These are phyloP conservation scores for Lutraria rhynchaena DNA, from an alignment of 1,140 invertebrate species.

Conservation along the genomic window DNA sequence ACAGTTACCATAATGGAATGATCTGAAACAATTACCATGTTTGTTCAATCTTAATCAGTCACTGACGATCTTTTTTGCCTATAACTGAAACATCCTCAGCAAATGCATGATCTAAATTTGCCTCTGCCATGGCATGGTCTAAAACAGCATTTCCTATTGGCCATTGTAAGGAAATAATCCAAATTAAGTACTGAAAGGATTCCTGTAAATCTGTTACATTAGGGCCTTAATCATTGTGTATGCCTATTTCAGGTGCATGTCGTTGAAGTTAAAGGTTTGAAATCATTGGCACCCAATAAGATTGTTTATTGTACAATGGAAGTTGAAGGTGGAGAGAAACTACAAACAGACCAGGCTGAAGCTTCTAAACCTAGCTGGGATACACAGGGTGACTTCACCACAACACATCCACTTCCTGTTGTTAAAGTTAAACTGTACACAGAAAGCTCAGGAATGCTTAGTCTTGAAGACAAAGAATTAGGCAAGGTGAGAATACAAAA, in stretches of 20 bases:
- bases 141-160: too few species aligned
- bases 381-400: conserved; percentile 98
- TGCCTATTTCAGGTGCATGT: conserved; percentile 90
- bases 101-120: too few species aligned
- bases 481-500: conserved; percentile 96
- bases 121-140: too few species aligned
- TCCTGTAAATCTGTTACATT: too few species aligned
- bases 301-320: conserved; percentile 99
- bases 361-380: conserved; percentile 94
- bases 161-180: too few species aligned
- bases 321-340: conserved; percentile 97
- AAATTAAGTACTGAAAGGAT: too few species aligned
- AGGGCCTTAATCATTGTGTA: neutral
- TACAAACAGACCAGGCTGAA: conserved; percentile 99
- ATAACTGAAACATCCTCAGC: too few species aligned
- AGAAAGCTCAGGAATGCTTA: conserved; percentile 97
- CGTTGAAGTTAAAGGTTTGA: conserved; percentile 99
- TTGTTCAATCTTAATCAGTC: too few species aligned
- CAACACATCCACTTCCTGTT: conserved; percentile 96
- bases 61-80: too few species aligned
- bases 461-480: conserved; percentile 99
- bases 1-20: too few species aligned
- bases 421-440: conserved; percentile 98
- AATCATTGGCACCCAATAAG: conserved; percentile 96
- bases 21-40: too few species aligned